Conservation (phyloP, 2,113 vertebrate species). For the Plectropomus leopardus region DNA sequence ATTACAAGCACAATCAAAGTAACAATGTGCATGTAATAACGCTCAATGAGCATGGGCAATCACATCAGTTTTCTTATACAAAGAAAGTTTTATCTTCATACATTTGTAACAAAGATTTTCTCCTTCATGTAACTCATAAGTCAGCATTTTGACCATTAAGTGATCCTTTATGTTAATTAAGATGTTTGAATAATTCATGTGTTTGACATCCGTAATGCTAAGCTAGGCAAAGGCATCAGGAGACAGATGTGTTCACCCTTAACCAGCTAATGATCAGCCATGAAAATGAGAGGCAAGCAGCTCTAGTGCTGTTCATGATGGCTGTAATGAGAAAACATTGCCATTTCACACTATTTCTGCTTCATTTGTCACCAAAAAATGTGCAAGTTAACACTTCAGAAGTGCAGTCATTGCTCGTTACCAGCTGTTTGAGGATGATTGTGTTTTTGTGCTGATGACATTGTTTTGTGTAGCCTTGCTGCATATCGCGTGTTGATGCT, state of each 20-base stretch:
- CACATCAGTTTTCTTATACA: no score
- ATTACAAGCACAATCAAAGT: not conserved
- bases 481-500: constrained; percentile 9
- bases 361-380: constrained; percentile 63
- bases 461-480: constrained; percentile 1
- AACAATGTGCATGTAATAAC: not conserved
- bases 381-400: constrained; percentile 51
- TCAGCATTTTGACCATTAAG: constrained; percentile 59
- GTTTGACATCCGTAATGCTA: constrained; percentile 49
- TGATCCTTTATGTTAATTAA: constrained; percentile 68
- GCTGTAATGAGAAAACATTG: constrained; percentile 59
- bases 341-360: constrained; percentile 61
- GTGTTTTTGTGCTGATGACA: constrained; percentile 51
- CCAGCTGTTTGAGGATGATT: constrained; percentile 70
- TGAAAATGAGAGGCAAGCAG: constrained; percentile 51
- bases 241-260: constrained; percentile 73
- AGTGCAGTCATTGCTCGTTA: constrained; percentile 49
- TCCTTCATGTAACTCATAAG: constrained; percentile 38
- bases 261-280: constrained; percentile 62
- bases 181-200: constrained; percentile 71
- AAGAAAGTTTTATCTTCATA: constrained; percentile 27
- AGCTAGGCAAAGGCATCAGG: constrained; percentile 37
- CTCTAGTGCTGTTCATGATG: constrained; percentile 14
- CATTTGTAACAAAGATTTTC: constrained; percentile 40
- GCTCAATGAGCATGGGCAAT: not conserved